These are phyloP conservation scores for Polymixis lichenea DNA, from an alignment of 2,888 invertebrate genomes.

Conservation along the genomic window DNA sequence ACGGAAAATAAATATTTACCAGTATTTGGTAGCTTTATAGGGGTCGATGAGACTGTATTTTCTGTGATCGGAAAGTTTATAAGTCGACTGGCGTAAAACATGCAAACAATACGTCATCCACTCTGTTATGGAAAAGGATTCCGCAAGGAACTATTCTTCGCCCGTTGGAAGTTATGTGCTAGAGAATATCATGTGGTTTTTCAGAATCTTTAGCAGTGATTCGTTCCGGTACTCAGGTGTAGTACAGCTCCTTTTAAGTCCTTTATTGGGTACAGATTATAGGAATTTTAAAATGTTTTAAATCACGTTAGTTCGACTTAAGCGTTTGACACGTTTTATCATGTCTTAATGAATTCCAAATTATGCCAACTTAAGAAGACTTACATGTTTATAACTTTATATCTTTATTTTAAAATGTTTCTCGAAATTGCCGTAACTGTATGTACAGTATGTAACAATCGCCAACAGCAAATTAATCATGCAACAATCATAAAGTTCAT, in stretches of 20 bases:
- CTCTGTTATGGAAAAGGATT: constrained; percentile 22
- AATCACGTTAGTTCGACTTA: not conserved
- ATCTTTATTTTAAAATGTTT: not conserved
- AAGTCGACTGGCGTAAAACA: constrained; percentile 4
- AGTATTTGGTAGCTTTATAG: constrained; percentile 16
- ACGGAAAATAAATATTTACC: constrained; percentile 28
- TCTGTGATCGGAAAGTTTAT: constrained; percentile 10
- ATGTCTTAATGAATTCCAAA: not conserved
- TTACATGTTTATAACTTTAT: too few species aligned
- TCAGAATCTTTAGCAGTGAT: not conserved
- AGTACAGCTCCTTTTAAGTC: not conserved
- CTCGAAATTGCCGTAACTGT: not conserved
- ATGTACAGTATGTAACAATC: constrained; percentile 14
- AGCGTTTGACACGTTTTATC: not conserved
- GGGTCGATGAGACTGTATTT: constrained; percentile 29
- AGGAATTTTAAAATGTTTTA: not conserved
- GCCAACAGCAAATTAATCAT: constrained; percentile 21
- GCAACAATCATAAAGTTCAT: constrained; percentile 38
- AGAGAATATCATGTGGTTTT: not conserved
- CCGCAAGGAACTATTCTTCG: constrained; percentile 31
- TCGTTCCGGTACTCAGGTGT: not conserved
- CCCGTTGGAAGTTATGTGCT: not conserved
- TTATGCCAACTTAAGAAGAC: not conserved
- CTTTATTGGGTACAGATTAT: not conserved
- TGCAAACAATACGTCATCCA: constrained; percentile 30